A percentile compares a stretch with the other conserved stretches of the same genome.
Evolutionary conservation across 2,113 vertebrate species (phyloP).

Genomic region (Muntiacus reevesi): DNA sequence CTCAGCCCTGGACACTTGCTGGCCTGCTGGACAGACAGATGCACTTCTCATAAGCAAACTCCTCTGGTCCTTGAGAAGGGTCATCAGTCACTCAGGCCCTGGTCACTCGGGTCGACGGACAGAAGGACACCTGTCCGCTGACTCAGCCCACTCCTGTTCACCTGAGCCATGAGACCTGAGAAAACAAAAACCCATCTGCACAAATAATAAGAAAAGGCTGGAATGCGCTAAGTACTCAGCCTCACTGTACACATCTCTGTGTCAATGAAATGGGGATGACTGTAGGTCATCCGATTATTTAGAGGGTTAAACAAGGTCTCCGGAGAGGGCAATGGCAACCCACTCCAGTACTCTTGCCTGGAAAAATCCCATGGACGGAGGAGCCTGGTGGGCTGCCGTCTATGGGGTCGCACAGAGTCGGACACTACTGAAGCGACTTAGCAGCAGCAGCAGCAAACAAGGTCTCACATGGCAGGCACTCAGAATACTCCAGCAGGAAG

Average conservation of each 20-base stretch:
- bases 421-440: no score
- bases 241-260: background rate
- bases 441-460: no score
- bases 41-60: background rate
- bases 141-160: background rate
- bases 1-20: background rate
- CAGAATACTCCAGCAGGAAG: background rate
- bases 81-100: background rate
- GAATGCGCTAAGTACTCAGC: background rate
- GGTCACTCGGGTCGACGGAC: fast-evolving
- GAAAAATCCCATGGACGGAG: no score
- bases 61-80: no score
- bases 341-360: no score
- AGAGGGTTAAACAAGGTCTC: background rate
- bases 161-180: background rate
- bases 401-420: no score
- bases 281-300: background rate
- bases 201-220: background rate
- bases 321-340: no score
- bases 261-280: background rate
- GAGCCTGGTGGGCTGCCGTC: no score
- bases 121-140: background rate
- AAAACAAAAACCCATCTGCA: background rate
- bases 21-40: background rate
- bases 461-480: background rate